A percentile compares a stretch with the other conserved stretches of the same genome.
Conservation (phyloP, 1,140 invertebrate species). For the Cyclina sinensis region DNA sequence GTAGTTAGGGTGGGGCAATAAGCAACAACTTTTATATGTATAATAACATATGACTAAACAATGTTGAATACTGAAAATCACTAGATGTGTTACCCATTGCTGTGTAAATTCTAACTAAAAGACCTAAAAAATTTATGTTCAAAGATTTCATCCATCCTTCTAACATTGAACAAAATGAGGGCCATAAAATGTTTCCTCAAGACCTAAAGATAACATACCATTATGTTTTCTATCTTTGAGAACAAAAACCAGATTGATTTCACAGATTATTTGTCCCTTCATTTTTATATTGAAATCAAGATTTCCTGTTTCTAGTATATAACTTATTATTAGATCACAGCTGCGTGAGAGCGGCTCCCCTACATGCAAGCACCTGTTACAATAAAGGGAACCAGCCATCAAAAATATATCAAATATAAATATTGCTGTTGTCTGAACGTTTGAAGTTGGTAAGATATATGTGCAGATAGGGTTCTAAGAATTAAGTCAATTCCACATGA, state of each 20-base stretch:
- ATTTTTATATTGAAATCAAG: slow-evolving; percentile 46
- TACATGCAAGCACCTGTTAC: slow-evolving; percentile 31
- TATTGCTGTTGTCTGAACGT: slow-evolving; percentile 35
- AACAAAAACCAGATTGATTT: slow-evolving; percentile 37
- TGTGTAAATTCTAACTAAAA: too few relatives aligned
- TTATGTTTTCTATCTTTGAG: neutral
- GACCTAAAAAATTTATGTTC: too few relatives aligned
- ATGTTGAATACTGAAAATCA: too few relatives aligned
- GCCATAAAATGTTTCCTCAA: too few relatives aligned
- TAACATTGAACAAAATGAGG: too few relatives aligned
- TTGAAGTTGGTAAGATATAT: slow-evolving; percentile 47
- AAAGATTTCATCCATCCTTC: too few relatives aligned
- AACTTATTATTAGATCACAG: slow-evolving; percentile 33
- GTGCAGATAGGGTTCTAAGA: slow-evolving; percentile 11
- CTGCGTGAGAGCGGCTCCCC: slow-evolving; percentile 34
- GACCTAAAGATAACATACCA: neutral
- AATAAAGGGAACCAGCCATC: slow-evolving; percentile 39
- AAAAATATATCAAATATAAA: slow-evolving; percentile 51
- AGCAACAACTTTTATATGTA: too few relatives aligned
- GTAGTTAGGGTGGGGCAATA: too few relatives aligned
- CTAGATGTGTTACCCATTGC: too few relatives aligned
- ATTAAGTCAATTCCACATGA: slow-evolving; percentile 35
- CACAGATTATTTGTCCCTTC: neutral
- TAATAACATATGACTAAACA: too few relatives aligned
- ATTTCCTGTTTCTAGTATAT: neutral